Base-by-base conservation (phyloP, 2,888 invertebrate species). In the Amphimallon solstitiale region DNA sequence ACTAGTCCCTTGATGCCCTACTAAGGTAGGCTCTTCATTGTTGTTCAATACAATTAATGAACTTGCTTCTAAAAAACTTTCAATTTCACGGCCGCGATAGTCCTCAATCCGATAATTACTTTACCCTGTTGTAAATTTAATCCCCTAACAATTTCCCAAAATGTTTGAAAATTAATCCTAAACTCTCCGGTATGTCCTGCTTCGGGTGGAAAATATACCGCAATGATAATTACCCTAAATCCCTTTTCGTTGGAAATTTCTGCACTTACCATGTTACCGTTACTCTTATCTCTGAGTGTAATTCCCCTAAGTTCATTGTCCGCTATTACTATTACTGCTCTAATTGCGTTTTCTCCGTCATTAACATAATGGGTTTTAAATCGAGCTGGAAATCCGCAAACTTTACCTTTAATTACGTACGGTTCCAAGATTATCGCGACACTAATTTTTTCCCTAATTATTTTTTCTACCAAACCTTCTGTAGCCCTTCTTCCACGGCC, bases 301-400 rank as follows among this genome's bases (percentile, higher is more conserved):
- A 19, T 37, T n/a, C 7, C 17, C 1, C 10, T 2, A 6, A 19
- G n/a, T 1, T 10, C 23, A 7, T 12, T 2, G 12, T 21, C 23
- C 10, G 21, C 17, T 19, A 49, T 56, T 56, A 56, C 38, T 1
- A 56, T 14, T 12, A 38, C 56, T 2, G 38, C 9, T n/a, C 56
- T 38, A n/a, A 56, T 14, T n/a, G 40, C 23, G 5, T 38, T 14
- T 23, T 21, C 15, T 7, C 17, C 23, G 1, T 2, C n/a, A 7
- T 2, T 10, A 4, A 9, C n/a, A 2, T 1, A 38, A 12, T 12
- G 14, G 9, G 10, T 3, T 21, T 46, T 46, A 46, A 12, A 59
- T 12, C n/a, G n/a, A n/a, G n/a, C n/a, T n/a, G n/a, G n/a, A n/a
- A n/a, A n/a, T n/a, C n/a, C n/a, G n/a, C n/a, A n/a, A n/a, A n/a